Base-by-base conservation (phyloP, 2,888 invertebrate genomes). In the Athripsodes cinereus region DNA sequence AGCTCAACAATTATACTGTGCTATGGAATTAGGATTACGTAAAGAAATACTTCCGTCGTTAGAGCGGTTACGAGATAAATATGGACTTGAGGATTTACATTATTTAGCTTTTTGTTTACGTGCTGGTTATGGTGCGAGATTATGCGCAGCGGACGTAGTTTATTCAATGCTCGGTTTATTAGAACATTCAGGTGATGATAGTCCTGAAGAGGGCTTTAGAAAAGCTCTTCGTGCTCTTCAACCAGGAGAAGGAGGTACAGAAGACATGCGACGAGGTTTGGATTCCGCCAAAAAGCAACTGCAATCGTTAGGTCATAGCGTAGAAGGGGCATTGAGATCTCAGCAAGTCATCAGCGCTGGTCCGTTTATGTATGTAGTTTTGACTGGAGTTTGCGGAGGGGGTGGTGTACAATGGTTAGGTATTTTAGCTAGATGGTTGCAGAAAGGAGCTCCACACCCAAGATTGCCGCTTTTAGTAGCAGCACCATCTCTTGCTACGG, bases 11-110 rank as follows among this genome's bases (percentile, higher is more conserved):
- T 84, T 87, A 57, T 96, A 85, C 72, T 78, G 81, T 52, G 83
- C 93, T 0, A 96, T 97, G 96, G 96, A 96, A 72, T 80, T 94
- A 62, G 81, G 84, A 35, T 76, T 95, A 20, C 83, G 92, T 1
- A 84, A 86, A 50, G 86, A 88, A 65, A 86, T 95, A 68, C 84
- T 87, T 49, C 73, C 82, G 20, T 83, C 86, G 68, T 71, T 92
- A 44, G 87, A 88, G 69, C 80, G 83, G 53, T 75, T 85, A 78
- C 0, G 72, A 76, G 81, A 82, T 59, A 85, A 84, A 65, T 90
- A 88, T 69, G 80, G 81, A 62, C 77, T 95, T 54, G 81, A 86
- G 0, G 81, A 84, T 57, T 79, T 93, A 13, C 76, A 88, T 0
- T 86, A 86, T 64, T 84, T 88, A 31, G 87, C 93, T 8, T 96